phyloP scores from a whole-genome alignment of 2,113 vertebrate genomes.

The Cyanoliseus patagonus region DNA sequence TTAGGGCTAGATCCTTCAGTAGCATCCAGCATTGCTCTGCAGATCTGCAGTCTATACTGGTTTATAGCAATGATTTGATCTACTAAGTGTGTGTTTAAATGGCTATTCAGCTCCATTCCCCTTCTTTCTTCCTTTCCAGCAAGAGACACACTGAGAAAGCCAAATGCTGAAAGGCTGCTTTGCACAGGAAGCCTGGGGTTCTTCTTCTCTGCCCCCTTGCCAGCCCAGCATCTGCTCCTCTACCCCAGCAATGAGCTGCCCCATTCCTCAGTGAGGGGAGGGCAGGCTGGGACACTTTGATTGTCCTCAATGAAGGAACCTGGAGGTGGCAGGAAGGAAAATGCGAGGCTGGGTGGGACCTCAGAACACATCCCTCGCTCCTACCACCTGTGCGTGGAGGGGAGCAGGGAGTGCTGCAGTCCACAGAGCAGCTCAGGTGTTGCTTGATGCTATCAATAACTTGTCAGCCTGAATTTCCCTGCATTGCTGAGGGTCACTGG shows the following conservation, averaged over 20 bases:
- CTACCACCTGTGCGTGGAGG: neutral
- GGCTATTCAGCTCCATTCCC: accelerated
- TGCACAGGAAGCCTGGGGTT: neutral
- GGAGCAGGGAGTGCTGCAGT: neutral
- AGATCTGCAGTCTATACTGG: neutral
- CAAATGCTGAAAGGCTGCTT: neutral
- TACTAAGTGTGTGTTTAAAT: neutral
- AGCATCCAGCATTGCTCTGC: neutral
- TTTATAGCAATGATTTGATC: neutral
- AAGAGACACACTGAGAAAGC: neutral
- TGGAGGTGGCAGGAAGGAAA: slow-evolving; percentile 55
- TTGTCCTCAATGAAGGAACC: slow-evolving; percentile 73
- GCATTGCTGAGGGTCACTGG: slow-evolving; percentile 49
- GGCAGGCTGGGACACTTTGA: slow-evolving; percentile 48
- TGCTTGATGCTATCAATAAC: slow-evolving; percentile 82
- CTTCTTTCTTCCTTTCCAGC: neutral
- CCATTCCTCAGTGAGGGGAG: neutral
- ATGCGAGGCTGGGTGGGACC: slow-evolving; percentile 16
- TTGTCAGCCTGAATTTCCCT: slow-evolving; percentile 54
- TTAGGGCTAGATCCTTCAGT: neutral
- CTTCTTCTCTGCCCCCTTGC: neutral
- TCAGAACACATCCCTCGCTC: neutral
- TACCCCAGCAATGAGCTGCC: neutral
- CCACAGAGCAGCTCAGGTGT: slow-evolving; percentile 71
- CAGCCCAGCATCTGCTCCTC: neutral